phyloP scores from a whole-genome alignment of 2,797 vertebrate genomes.

The Melopsittacus undulatus region DNA sequence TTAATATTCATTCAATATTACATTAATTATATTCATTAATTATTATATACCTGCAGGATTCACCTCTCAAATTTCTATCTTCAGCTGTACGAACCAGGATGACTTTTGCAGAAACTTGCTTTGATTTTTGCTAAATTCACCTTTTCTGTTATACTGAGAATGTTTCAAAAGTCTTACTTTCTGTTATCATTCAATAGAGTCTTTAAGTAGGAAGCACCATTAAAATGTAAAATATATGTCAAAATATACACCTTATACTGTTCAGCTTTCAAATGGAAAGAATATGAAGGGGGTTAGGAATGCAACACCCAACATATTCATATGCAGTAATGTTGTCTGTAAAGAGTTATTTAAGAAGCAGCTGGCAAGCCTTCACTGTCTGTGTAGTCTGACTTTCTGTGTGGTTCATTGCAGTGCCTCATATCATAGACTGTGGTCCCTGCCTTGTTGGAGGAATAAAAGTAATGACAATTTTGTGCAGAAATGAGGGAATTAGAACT shows the following conservation, averaged over 20 bases:
- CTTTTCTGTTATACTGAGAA: background rate
- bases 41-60: background rate
- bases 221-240: background rate
- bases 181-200: background rate
- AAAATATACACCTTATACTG: background rate
- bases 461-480: conserved; percentile 79
- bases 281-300: background rate
- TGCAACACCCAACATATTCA: background rate
- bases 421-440: conserved; percentile 84
- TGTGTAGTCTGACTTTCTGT: background rate
- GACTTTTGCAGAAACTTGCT: background rate
- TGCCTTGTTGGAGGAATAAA: conserved; percentile 90
- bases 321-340: background rate
- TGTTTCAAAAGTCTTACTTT: background rate
- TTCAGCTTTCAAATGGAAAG: background rate
- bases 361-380: background rate
- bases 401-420: conserved; percentile 80
- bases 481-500: conserved; percentile 83
- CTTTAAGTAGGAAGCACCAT: background rate
- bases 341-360: background rate
- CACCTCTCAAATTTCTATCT: background rate
- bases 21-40: background rate
- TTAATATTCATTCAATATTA: background rate
- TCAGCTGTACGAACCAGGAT: background rate
- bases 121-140: background rate